Evolutionary conservation across 2,888 invertebrate species (phyloP), one percentile per base, ranked within the genome.

Genomic region (Aspidapion aeneum): DNA sequence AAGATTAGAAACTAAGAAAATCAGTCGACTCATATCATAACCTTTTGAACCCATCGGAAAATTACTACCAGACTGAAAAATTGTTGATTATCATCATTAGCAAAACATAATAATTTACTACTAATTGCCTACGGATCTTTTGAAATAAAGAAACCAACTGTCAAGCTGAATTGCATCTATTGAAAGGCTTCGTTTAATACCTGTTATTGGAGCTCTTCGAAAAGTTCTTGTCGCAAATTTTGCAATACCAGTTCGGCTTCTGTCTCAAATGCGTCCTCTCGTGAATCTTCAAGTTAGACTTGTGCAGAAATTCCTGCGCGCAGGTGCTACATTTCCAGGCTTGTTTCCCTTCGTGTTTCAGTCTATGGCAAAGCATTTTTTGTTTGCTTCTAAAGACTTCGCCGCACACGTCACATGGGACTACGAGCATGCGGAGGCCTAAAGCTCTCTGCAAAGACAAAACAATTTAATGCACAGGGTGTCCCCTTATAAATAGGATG

Each of bases 341-440:
- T 21, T 59, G 52, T 52, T 59, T 59, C n/a, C 59, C 59, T n/a
- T 52, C 51, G 22, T 59, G 59, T 18, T 50, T 50, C 59, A 59
- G 51, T 16, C 51, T 20, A n/a, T 59, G 59, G 12, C 51, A 50
- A 12, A 59, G 22, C 59, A 59, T 59, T 18, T 52, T 59, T 52
- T 59, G 51, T 51, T 59, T 59, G 9, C 52, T 59, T 50, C 22
- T 50, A 51, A 59, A 59, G 5, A 9, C 52, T 5, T 21, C 20
- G 52, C 22, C 18, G 52, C 59, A 59, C 9, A 51, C 51, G 52
- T 21, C 21, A 21, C 59, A 59, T 21, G 52, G 16, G 22, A 59
- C 52, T 12, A 35, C 35, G 3, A 7, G 35, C 35, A 35, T 35
- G 35, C 35, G 35, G 12, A 35, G 35, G 35, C 35, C 35, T 12